Base-by-base conservation (phyloP, 2,888 invertebrate genomes). In the Apotomis turbidana region DNA sequence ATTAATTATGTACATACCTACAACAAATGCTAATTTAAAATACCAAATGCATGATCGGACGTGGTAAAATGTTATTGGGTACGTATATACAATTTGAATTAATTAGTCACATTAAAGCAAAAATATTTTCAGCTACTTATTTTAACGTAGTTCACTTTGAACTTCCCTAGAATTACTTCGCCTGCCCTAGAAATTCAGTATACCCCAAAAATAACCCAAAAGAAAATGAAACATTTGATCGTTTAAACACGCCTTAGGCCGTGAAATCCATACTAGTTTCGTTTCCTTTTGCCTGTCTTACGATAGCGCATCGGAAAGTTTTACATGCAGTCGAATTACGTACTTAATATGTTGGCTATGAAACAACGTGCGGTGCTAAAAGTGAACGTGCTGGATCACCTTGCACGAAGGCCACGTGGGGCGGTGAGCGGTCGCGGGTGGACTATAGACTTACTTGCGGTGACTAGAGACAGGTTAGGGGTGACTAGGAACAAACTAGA, bases 341-440 rank as follows among this genome's bases (percentile, higher is more conserved):
- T 70, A 49, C 49, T 49, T 49, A 70, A 66, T 66, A 57, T 66
- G 60, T 60, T 36, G 63, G 64, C 59, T 64, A 58, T 59, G 70
- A 54, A 66, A 60, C 13, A 38, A 46, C 60, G 15, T 61, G 66
- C 38, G 66, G 71, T 61, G 71, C 66, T 71, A 60, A 67, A 71
- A 71, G 71, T 71, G 71, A 71, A 71, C 66, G 71, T 60, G 38
- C 66, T 49, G 66, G 71, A 59, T 71, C 49, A 66, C 55, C 71
- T 60, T 66, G 66, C 54, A 44, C 63, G 51, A 46, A 63, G 70
- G 63, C 52, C 58, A 58, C n/a, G 51, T 27, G 52, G 51, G 55
- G 62, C 58, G 13, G 64, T 66, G 66, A 66, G 66, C 60, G 59
- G 63, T 59, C 27, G 13, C 38, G 49, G 54, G 69, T 44, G 54